A percentile compares a stretch with the other conserved stretches of the same genome.
Evolutionary conservation across 2,113 vertebrate genomes (phyloP).

Genomic region (Cephalopterus ornatus): DNA sequence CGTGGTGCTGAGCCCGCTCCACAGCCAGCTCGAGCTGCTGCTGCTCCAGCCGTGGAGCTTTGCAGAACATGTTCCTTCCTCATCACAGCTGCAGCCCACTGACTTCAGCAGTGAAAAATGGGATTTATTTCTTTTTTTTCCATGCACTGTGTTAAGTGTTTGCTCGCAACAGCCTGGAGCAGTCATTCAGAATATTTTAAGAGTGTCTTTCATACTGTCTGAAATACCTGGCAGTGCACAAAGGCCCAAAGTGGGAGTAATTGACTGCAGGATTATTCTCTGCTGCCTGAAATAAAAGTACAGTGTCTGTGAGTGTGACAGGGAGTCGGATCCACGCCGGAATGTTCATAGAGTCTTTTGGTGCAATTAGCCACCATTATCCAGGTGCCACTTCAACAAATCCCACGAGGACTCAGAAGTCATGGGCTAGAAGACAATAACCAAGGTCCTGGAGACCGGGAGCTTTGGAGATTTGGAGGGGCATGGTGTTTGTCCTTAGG

Average conservation of each 20-base stretch:
- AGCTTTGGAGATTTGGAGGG: background rate
- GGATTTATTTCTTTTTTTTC: background rate
- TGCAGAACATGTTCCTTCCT: background rate
- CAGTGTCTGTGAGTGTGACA: background rate
- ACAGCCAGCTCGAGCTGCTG: background rate
- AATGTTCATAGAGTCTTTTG: background rate
- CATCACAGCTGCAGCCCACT: background rate
- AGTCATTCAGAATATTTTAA: slow-evolving; percentile 44
- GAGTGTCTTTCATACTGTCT: slow-evolving; percentile 20
- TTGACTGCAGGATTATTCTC: slow-evolving; percentile 21
- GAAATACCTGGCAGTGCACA: slow-evolving; percentile 41
- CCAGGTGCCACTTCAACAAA: background rate
- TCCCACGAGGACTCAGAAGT: background rate
- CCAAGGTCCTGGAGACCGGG: background rate
- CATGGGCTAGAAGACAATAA: background rate
- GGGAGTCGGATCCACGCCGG: background rate
- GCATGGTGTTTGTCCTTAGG: background rate
- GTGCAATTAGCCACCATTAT: background rate
- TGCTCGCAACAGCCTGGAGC: slow-evolving; percentile 14
- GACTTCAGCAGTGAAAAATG: background rate
- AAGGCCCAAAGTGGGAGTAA: slow-evolving; percentile 47
- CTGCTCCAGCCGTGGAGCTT: background rate
- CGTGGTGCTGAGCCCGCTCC: background rate
- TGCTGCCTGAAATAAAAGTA: background rate
- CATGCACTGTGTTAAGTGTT: background rate